These are phyloP conservation scores for Psammodynastes pulverulentus DNA, from an alignment of 2,113 vertebrate genomes.

Conservation along the genomic window DNA sequence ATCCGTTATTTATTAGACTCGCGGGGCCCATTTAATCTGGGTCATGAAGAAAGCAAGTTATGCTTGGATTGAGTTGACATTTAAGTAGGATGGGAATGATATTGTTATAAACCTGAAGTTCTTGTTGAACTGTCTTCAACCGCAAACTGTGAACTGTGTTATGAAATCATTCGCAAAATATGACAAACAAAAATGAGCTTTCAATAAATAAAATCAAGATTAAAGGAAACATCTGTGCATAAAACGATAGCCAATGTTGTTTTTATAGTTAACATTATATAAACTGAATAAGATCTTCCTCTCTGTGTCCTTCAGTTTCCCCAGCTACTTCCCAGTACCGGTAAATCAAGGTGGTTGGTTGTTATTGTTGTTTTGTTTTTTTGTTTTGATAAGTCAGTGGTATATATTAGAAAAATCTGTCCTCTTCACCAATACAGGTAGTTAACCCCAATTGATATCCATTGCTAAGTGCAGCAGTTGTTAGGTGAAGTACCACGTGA, in stretches of 20 bases:
- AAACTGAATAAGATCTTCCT: neutral
- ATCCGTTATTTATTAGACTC: neutral
- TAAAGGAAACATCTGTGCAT: neutral
- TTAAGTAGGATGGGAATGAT: neutral
- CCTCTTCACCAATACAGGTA: neutral
- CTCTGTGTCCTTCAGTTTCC: neutral
- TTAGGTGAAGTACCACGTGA: neutral
- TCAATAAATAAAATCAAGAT: neutral
- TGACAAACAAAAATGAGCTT: neutral
- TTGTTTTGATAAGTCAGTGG: neutral
- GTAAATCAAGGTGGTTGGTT: neutral
- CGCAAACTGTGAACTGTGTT: neutral
- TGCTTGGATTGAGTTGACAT: neutral
- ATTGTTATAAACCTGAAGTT: neutral
- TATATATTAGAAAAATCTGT: neutral
- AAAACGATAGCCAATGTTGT: neutral
- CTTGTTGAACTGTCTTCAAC: neutral
- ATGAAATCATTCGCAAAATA: neutral
- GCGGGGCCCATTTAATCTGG: neutral
- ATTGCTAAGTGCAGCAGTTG: neutral
- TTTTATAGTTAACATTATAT: neutral
- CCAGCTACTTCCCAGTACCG: neutral
- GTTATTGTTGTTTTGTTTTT: no score
- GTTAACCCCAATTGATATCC: neutral
- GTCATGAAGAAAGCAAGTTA: neutral